Evolutionary conservation across 2,888 invertebrate genomes (phyloP).

Genomic region (Sacculina carcini): DNA sequence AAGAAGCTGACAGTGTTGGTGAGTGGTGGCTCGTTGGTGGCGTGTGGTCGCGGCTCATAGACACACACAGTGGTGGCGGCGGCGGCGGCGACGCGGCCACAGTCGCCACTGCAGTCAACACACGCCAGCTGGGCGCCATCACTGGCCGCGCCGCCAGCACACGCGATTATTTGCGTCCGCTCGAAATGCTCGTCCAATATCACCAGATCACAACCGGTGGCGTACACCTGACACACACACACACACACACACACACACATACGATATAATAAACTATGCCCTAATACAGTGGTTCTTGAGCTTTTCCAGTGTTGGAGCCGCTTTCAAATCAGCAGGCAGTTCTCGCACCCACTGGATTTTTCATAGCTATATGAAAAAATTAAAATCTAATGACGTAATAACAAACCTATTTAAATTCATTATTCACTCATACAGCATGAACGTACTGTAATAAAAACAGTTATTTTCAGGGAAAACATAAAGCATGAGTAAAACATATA

Average conservation of each 20-base stretch:
- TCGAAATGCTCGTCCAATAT: constrained; percentile 90
- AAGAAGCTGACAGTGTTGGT: no score
- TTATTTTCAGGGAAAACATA: no score
- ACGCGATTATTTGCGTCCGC: constrained; percentile 90
- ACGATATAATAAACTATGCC: no score
- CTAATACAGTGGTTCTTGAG: no score
- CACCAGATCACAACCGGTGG: constrained; percentile 94
- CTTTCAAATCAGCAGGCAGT: no score
- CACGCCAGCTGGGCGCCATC: constrained; percentile 89
- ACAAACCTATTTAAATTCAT: neutral
- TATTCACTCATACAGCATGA: no score
- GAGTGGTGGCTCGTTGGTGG: no score
- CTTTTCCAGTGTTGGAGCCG: no score
- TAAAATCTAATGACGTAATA: neutral
- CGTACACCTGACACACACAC: constrained; percentile 56
- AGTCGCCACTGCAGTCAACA: constrained; percentile 88
- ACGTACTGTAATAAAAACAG: no score
- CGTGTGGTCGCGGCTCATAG: constrained; percentile 71
- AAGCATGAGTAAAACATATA: no score
- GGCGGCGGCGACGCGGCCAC: constrained; percentile 95
- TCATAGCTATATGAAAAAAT: no score
- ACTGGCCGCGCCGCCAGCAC: constrained; percentile 81
- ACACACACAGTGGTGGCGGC: constrained; percentile 89
- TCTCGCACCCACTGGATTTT: no score
- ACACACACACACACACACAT: constrained; percentile 1